phyloP scores from a whole-genome alignment of 2,797 vertebrate species.

The Aeoliscus strigatus region DNA sequence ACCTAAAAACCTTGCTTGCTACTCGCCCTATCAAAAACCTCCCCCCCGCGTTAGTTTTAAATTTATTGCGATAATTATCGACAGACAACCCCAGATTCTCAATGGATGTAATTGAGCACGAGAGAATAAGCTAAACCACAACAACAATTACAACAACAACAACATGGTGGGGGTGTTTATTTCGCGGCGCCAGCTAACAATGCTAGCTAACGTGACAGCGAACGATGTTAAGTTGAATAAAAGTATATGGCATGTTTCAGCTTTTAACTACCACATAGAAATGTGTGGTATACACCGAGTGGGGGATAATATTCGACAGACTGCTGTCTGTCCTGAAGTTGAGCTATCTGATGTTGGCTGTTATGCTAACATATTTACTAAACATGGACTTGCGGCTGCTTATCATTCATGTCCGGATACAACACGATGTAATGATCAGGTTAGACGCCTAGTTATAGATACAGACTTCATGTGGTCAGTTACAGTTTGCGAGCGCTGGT shows the following conservation, averaged over 20 bases:
- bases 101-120: slow-evolving; percentile 8
- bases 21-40: not conserved
- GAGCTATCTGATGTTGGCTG: slow-evolving; percentile 10
- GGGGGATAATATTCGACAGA: too few species aligned
- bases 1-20: slow-evolving; percentile 29
- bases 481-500: slow-evolving; percentile 15
- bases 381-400: slow-evolving; percentile 37
- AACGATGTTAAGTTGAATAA: slow-evolving; percentile 35
- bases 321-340: not conserved
- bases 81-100: not conserved
- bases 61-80: not conserved
- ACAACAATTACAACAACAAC: slow-evolving; percentile 66
- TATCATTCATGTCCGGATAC: slow-evolving; percentile 18
- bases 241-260: not conserved
- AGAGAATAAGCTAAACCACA: slow-evolving; percentile 49
- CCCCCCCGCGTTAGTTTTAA: not conserved
- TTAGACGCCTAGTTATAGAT: slow-evolving; percentile 14
- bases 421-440: slow-evolving; percentile 9
- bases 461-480: slow-evolving; percentile 30
- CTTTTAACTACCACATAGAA: not conserved
- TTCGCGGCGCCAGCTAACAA: slow-evolving; percentile 43
- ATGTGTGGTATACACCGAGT: rapidly evolving
- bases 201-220: slow-evolving; percentile 19
- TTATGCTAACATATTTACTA: slow-evolving; percentile 44
- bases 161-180: slow-evolving; percentile 58